These are phyloP conservation scores for Cinclus mexicanus DNA, from an alignment of 2,113 vertebrate genomes.

Conservation along the genomic window DNA sequence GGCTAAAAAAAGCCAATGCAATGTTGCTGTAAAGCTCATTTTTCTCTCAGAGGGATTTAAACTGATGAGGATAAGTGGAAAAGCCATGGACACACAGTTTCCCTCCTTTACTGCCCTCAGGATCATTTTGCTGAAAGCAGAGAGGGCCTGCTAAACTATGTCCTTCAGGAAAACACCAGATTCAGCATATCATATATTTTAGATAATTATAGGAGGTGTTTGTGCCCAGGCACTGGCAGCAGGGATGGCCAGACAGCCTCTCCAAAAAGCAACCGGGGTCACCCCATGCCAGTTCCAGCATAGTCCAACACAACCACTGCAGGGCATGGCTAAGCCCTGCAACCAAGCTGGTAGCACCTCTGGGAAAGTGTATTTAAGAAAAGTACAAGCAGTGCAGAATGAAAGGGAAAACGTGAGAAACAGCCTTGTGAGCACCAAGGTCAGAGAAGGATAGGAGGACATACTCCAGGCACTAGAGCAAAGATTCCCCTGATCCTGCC, in stretches of 20 bases:
- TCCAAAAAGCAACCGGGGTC: rapidly evolving
- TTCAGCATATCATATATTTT: background rate
- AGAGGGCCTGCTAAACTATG: background rate
- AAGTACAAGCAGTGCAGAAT: background rate
- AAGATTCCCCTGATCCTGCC: background rate
- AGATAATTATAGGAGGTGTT: background rate
- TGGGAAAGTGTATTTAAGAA: background rate
- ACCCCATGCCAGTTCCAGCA: rapidly evolving
- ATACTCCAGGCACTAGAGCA: rapidly evolving
- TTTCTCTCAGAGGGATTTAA: background rate
- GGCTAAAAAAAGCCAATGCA: background rate
- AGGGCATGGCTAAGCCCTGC: background rate
- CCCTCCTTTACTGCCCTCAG: background rate
- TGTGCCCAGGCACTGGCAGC: rapidly evolving
- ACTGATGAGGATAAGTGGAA: background rate
- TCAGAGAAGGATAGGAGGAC: background rate
- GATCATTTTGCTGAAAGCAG: background rate
- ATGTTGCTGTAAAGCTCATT: background rate
- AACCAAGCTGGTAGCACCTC: background rate
- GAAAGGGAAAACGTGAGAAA: background rate
- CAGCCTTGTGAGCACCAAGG: background rate
- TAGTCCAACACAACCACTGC: rapidly evolving
- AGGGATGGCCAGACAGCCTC: rapidly evolving
- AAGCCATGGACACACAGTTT: rapidly evolving
- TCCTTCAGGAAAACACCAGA: background rate